Conservation (phyloP, 2,113 vertebrate species). For the Pelusios castaneus region DNA sequence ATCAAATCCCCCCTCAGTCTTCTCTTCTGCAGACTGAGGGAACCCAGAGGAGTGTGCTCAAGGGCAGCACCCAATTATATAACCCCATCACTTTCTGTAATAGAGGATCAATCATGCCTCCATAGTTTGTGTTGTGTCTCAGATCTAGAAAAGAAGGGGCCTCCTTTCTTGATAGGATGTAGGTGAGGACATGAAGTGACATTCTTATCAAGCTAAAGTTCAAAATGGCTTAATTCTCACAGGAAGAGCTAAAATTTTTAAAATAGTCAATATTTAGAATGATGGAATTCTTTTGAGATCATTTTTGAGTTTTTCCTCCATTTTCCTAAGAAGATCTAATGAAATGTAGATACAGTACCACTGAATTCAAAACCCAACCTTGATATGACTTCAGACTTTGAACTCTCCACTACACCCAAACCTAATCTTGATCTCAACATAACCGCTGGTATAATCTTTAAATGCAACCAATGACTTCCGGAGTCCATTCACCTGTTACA, state of each 20-base stretch:
- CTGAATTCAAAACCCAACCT: not conserved
- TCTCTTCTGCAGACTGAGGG: too few species aligned
- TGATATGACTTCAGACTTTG: not conserved
- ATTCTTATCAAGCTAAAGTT: too few species aligned
- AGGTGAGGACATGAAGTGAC: too few species aligned
- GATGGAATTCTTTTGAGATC: too few species aligned
- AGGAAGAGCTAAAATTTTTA: too few species aligned
- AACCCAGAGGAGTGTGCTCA: too few species aligned
- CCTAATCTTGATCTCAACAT: not conserved
- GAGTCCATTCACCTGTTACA: too few species aligned
- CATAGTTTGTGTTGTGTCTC: not conserved
- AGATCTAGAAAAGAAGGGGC: not conserved
- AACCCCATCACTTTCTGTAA: not conserved
- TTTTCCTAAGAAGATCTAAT: too few species aligned
- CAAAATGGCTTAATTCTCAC: too few species aligned
- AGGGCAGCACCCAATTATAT: not conserved
- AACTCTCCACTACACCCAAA: not conserved
- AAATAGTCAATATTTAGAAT: too few species aligned
- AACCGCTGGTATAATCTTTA: rapidly evolving
- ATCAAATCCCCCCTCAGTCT: too few species aligned
- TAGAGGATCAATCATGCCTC: not conserved
- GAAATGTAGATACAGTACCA: not conserved
- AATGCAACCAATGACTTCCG: not conserved
- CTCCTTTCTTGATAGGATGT: not conserved
- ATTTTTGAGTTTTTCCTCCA: too few species aligned